phyloP scores from a whole-genome alignment of 1,140 invertebrate genomes.

The Plutomurus gul region DNA sequence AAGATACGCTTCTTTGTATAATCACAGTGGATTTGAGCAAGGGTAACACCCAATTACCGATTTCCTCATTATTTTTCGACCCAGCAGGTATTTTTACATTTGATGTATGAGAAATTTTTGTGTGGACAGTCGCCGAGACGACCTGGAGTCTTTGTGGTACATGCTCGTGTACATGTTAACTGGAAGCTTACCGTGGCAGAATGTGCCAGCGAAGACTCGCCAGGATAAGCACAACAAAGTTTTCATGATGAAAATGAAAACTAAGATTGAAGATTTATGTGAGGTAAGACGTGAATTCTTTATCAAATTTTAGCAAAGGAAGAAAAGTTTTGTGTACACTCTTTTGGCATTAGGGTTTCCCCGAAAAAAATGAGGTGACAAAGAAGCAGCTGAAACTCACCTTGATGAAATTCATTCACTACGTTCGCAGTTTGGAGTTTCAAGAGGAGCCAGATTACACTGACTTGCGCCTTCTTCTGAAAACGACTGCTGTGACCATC shows the following conservation, averaged over 20 bases:
- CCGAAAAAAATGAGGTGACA: no score
- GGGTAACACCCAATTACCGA: no score
- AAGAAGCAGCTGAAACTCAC: no score
- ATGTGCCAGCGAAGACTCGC: slow-evolving; percentile 64
- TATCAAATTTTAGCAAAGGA: neutral
- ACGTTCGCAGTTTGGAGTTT: neutral
- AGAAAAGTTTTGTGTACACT: neutral
- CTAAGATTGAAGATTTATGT: slow-evolving; percentile 65
- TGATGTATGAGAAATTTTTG: neutral
- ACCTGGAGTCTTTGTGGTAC: slow-evolving; percentile 65
- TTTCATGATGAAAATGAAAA: slow-evolving; percentile 66
- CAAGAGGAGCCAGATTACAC: neutral
- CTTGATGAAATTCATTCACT: neutral
- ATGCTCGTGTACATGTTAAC: slow-evolving; percentile 68
- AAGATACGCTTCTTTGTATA: neutral
- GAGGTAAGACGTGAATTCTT: slow-evolving; percentile 55
- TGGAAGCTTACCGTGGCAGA: slow-evolving; percentile 66
- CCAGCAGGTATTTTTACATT: neutral
- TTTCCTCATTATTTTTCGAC: neutral
- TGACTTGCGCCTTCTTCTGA: neutral
- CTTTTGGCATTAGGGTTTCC: neutral
- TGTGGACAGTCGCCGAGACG: slow-evolving; percentile 54
- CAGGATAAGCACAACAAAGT: slow-evolving; percentile 70
- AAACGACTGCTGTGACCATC: no score
- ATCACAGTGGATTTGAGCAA: neutral